A percentile compares a stretch with the other conserved stretches of the same genome.
These are phyloP conservation scores for Laterallus jamaicensis DNA, from an alignment of 2,113 vertebrate genomes.

Conservation along the genomic window DNA sequence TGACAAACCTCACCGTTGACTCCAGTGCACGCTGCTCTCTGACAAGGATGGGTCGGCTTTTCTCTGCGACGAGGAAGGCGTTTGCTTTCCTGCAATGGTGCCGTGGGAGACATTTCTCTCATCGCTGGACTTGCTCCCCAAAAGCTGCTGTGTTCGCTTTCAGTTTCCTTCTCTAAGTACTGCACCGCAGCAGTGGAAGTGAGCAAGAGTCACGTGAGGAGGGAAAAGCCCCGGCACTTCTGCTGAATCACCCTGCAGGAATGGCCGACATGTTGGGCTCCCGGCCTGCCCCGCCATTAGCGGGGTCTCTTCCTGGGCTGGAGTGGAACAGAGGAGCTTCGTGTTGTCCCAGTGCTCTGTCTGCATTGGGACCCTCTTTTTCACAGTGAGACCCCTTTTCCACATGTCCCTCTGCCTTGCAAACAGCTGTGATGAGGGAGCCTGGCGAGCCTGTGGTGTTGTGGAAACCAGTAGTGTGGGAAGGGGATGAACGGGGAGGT, in stretches of 20 bases:
- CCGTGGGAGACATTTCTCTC: accelerated
- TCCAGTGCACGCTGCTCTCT: accelerated
- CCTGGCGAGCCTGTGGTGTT: accelerated
- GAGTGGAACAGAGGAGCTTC: neutral
- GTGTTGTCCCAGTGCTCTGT: neutral
- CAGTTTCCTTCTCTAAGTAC: neutral
- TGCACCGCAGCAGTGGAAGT: accelerated
- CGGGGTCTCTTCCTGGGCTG: accelerated
- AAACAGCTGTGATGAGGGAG: accelerated
- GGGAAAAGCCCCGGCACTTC: neutral
- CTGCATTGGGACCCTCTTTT: accelerated
- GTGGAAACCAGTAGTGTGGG: neutral
- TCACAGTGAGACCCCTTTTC: neutral
- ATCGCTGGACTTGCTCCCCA: accelerated
- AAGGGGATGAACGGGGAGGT: neutral
- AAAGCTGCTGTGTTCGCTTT: neutral
- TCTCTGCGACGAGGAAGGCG: accelerated
- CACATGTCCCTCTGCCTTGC: neutral
- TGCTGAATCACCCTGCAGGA: neutral
- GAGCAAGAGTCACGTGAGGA: neutral
- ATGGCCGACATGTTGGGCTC: accelerated
- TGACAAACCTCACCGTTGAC: neutral
- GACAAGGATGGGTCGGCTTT: accelerated
- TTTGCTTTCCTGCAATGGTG: accelerated
- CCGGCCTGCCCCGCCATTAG: accelerated